Evolutionary conservation across 2,113 vertebrate genomes (phyloP), one percentile per base, ranked within the genome.

Genomic region (Centropus unirufus): DNA sequence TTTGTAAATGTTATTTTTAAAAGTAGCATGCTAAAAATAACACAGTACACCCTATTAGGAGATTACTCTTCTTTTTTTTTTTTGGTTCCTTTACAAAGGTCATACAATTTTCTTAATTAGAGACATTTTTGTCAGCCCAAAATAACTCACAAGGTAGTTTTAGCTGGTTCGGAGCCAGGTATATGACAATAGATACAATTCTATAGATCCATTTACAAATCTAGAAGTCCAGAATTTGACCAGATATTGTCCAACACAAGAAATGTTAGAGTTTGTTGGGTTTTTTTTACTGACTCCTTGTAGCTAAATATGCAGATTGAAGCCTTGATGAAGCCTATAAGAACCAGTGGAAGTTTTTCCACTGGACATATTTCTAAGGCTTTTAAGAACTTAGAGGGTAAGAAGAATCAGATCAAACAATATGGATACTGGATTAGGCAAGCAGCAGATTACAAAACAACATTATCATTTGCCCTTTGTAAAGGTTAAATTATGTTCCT

Each of bases 61-160:
- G 47, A 89, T 73, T 79, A 63, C 49, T 54, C 24, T 52, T 74
- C 97, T 93, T 23, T 52, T 74, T 97, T 93, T 87, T 86, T 74
- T 97, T 93, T 87, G 84, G 68, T 92, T 97, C 59, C 57, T 82
- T 87, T 81, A 70, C 55, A 88, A 77, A 90, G 63, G 87, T 90
- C 79, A 94, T 29, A 63, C 6, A 13, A 14, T 72, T 91, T 46
- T 76, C 44, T 5, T 3, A 69, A 58, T 61, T 26, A 69, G 39
- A 86, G 17, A 77, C 18, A 52, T 22, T 80, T 49, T 70, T 78
- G 23, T 81, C 49, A 52, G 5, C n/a, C 21, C 16, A 34, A 39
- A 78, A 32, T 77, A 88, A 55, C 27, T 80, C 24, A 62, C 55
- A 86, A 81, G 3, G 47, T 52, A 78, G 9, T 67, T 78, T 51